These are phyloP conservation scores for Promerops cafer DNA, from an alignment of 2,113 vertebrate genomes.

Conservation along the genomic window DNA sequence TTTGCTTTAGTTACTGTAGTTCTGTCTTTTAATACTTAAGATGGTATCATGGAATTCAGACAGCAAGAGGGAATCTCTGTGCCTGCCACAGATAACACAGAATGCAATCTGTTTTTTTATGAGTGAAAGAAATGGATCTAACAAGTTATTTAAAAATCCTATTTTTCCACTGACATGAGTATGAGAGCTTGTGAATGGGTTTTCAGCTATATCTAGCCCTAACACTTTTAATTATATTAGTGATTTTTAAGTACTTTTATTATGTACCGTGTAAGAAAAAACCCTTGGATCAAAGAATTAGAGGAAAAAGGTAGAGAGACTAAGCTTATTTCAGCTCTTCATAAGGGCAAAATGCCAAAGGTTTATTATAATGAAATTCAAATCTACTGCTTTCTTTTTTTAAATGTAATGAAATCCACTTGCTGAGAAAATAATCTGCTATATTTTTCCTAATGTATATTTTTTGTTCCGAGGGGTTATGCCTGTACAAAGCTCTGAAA, in stretches of 20 bases:
- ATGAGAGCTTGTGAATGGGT: neutral
- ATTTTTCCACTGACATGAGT: neutral
- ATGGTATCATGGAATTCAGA: neutral
- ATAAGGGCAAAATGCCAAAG: neutral
- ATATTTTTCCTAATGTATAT: neutral
- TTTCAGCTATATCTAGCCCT: neutral
- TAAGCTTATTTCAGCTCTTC: neutral
- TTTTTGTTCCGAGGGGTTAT: neutral
- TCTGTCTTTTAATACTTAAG: neutral
- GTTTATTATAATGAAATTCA: conserved; percentile 28
- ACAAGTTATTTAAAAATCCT: neutral
- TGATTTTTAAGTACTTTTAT: neutral
- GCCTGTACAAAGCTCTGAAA: neutral
- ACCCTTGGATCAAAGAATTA: neutral
- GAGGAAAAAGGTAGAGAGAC: neutral
- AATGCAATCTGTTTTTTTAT: neutral
- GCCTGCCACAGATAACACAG: neutral
- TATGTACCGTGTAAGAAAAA: neutral
- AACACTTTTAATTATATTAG: neutral
- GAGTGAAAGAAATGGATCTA: neutral
- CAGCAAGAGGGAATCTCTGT: neutral
- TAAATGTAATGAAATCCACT: neutral
- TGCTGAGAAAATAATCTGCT: neutral
- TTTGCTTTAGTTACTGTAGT: neutral
- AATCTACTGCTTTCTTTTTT: neutral